Conservation (phyloP, 2,888 invertebrate genomes). For the Ceramica pisi region DNA sequence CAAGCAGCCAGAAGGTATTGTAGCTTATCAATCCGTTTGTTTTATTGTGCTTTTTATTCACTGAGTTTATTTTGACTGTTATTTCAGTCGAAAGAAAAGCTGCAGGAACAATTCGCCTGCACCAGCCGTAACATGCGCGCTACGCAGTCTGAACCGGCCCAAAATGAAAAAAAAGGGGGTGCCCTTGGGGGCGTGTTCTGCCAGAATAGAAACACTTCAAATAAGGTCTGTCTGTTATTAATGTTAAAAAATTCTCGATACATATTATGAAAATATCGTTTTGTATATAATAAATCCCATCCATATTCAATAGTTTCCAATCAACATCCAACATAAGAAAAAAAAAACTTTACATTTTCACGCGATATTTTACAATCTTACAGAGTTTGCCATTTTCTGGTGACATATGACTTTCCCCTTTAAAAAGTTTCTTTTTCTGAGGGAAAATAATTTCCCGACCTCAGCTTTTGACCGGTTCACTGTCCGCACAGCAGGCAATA, state of each 20-base stretch:
- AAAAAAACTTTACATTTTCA: no score
- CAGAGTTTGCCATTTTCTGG: no score
- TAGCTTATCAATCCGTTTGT: constrained; percentile 10
- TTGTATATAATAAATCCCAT: no score
- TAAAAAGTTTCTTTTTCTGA: constrained; percentile 3
- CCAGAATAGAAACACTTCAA: constrained; percentile 70
- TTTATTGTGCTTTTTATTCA: constrained; percentile 8
- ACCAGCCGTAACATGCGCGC: constrained; percentile 65
- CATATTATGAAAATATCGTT: no score
- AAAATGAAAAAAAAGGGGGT: constrained; percentile 71
- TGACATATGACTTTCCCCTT: background rate
- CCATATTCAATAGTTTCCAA: no score
- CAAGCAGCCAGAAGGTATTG: constrained; percentile 51
- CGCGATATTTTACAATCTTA: no score
- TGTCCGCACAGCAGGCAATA: no score
- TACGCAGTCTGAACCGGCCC: constrained; percentile 74
- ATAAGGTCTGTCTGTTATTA: constrained; percentile 67
- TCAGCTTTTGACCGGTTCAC: no score
- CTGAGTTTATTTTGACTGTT: constrained; percentile 35
- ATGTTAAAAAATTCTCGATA: no score
- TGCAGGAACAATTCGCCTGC: constrained; percentile 69
- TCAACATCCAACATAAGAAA: no score
- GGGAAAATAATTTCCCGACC: background rate
- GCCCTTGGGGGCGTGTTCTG: constrained; percentile 72
- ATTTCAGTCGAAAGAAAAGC: constrained; percentile 62